Evolutionary conservation across 2,888 invertebrate genomes (phyloP), one percentile per base, ranked within the genome.

Genomic region (Drosophila merina): DNA sequence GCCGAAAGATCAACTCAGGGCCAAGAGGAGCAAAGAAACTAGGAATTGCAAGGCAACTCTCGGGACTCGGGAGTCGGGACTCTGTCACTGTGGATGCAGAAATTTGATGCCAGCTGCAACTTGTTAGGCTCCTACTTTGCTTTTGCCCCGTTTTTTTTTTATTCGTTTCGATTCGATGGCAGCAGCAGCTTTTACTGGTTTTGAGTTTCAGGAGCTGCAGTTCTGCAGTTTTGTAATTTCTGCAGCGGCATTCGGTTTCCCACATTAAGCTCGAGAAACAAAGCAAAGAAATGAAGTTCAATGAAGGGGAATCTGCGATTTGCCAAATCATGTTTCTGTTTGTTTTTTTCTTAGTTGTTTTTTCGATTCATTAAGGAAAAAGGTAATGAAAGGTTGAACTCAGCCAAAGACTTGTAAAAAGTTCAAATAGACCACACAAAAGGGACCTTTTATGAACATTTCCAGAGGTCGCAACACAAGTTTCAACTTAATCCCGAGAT

Each of bases 71-170:
- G 14, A 14, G 1, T 14, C 14, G 14, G 14, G 14, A 14, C 14
- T 14, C 80, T 84, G 80, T 85, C 83, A 83, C 82, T 83, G 72
- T 67, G 69, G 85, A 85, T 82, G 80, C 79, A 82, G 85, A 83
- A 85, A 84, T 85, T 85, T 84, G 76, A 84, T 85, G 80, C 82
- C 80, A 80, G 83, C 74, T 85, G 85, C 64, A 64, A 62, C 77
- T 85, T 84, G 85, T 85, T 82, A 82, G 78, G 76, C 76, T 55
- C 51, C 54, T 55, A 56, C 70, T 64, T 51, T 31, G 48, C 45
- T 36, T 38, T 40, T 5, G 8, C n/a, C 8, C 48, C 48, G 30
- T 51, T 67, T 51, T 14, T 25, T 44, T 33, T 9, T 25, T 44
- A 28, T 9, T 5, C 10, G 2, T 8, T 52, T 58, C 40, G 12